phyloP scores from a whole-genome alignment of 2,797 vertebrate genomes.

The Scolopax rusticola region DNA sequence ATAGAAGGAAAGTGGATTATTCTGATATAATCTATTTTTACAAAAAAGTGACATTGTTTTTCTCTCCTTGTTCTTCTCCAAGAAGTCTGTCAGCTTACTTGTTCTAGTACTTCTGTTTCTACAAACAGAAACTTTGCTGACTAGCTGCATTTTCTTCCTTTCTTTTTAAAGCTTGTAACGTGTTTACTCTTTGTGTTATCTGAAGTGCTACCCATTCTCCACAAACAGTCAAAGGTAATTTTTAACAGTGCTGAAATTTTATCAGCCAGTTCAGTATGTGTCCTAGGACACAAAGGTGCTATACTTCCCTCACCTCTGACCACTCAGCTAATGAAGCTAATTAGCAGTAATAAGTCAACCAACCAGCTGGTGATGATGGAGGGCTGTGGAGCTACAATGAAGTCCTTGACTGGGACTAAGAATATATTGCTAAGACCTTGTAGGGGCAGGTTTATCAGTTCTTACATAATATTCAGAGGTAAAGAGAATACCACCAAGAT shows the following conservation, averaged over 20 bases:
- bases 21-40: neutral
- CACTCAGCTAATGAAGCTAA: neutral
- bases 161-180: neutral
- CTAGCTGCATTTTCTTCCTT: neutral
- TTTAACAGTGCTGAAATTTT: neutral
- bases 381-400: neutral
- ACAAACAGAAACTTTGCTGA: neutral
- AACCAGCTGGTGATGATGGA: neutral
- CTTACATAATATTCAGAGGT: neutral
- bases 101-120: neutral
- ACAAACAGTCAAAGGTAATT: neutral
- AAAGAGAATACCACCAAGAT: neutral
- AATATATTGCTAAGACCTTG: neutral
- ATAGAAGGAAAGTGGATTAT: neutral
- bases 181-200: neutral
- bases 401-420: neutral
- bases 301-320: neutral
- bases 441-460: neutral
- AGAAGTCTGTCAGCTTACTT: neutral
- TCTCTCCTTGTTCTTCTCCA: neutral
- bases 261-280: neutral
- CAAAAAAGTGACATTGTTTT: neutral
- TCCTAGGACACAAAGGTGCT: neutral
- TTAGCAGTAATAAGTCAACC: neutral
- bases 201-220: neutral